Evolutionary conservation across 2,797 vertebrate species (phyloP).

Genomic region (Siniperca obscura): DNA sequence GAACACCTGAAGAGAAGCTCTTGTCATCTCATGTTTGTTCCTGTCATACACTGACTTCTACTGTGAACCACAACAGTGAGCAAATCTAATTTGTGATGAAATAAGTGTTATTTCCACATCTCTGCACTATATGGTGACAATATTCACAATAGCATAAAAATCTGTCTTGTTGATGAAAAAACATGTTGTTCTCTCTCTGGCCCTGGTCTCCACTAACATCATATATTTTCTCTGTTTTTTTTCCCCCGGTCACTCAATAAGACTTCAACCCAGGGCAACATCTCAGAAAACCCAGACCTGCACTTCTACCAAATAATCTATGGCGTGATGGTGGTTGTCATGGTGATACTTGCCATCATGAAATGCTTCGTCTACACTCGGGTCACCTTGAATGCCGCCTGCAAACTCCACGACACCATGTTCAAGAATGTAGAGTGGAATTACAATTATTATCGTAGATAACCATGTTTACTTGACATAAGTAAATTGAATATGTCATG

Average conservation of each 20-base stretch:
- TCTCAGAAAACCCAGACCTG: conserved; percentile 76
- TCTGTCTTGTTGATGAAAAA: not conserved
- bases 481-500: not conserved
- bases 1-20: not conserved
- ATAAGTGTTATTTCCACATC: not conserved
- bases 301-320: conserved; percentile 83
- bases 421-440: conserved; percentile 81
- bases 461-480: not conserved
- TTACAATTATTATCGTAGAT: not conserved
- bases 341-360: conserved; percentile 67
- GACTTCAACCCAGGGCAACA: conserved; percentile 17
- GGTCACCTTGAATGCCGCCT: conserved; percentile 81
- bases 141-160: not conserved
- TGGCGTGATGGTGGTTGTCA: conserved; percentile 61
- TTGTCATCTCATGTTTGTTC: not conserved
- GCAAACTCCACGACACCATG: conserved; percentile 82
- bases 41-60: not conserved
- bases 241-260: not conserved
- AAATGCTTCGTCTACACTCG: conserved; percentile 83
- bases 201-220: not conserved
- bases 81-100: not conserved
- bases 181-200: not conserved
- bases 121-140: not conserved
- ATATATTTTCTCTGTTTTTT: conserved; percentile 14
- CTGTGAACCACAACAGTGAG: not conserved